phyloP scores from a whole-genome alignment of 2,113 vertebrate genomes.

The Camelus dromedarius region DNA sequence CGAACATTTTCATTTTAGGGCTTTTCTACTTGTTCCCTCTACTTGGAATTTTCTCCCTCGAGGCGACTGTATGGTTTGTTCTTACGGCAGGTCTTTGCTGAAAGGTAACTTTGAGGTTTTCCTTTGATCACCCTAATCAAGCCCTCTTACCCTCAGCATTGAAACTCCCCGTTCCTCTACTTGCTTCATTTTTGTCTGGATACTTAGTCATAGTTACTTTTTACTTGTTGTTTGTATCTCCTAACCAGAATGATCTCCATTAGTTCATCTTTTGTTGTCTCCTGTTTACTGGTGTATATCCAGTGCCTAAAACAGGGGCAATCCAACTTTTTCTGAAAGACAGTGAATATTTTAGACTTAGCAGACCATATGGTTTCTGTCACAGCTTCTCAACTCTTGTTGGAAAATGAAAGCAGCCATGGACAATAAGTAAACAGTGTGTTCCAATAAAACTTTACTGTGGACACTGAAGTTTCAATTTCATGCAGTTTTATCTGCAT shows the following conservation, averaged over 20 bases:
- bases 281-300: neutral
- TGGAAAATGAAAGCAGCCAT: neutral
- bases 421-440: neutral
- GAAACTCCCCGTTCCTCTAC: neutral
- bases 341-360: neutral
- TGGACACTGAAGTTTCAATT: neutral
- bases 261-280: neutral
- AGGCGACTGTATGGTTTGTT: neutral
- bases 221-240: neutral
- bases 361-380: neutral
- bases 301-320: neutral
- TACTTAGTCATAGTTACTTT: neutral
- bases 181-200: neutral
- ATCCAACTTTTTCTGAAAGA: neutral
- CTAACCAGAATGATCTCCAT: neutral
- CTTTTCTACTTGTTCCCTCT: neutral
- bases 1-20: neutral
- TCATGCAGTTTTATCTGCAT: neutral
- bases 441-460: neutral
- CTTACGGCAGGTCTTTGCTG: neutral
- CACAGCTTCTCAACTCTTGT: neutral
- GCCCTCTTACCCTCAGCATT: neutral
- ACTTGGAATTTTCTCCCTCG: neutral
- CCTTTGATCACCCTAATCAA: neutral
- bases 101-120: neutral